phyloP scores from a whole-genome alignment of 2,797 vertebrate genomes.

The Hipposideros larvatus region DNA sequence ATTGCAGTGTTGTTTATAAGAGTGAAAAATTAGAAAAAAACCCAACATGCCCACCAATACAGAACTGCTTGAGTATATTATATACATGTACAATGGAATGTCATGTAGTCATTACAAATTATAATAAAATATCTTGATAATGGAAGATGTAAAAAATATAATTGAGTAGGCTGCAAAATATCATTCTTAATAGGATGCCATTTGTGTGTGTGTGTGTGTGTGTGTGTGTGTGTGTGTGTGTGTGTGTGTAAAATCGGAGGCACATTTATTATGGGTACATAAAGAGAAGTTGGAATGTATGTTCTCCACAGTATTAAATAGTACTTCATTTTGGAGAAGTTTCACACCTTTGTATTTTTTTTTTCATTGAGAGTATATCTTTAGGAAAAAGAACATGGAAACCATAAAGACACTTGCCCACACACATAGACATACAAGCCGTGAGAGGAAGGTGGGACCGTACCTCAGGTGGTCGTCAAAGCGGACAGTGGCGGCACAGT shows the following conservation, averaged over 20 bases:
- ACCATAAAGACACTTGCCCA: background rate
- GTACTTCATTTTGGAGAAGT: background rate
- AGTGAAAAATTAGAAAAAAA: background rate
- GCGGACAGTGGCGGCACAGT: constrained; percentile 93
- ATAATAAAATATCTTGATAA: background rate
- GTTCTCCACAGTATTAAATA: background rate
- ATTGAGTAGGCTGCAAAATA: background rate
- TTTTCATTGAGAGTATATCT: background rate
- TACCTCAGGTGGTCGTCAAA: constrained; percentile 93
- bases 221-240: background rate
- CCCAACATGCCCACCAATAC: background rate
- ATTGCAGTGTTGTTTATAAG: background rate
- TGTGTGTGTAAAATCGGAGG: no score
- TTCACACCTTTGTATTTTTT: background rate
- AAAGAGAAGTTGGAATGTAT: background rate
- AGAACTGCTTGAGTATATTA: background rate
- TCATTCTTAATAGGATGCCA: background rate
- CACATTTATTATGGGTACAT: background rate
- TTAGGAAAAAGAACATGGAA: background rate
- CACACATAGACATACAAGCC: accelerated
- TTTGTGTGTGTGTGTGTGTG: background rate
- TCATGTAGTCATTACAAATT: background rate
- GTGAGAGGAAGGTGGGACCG: background rate
- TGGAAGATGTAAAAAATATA: background rate
- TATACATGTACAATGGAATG: background rate